A percentile compares a stretch with the other conserved stretches of the same genome.
These are phyloP conservation scores for Lordiphosa collinella DNA, from an alignment of 1,140 invertebrate species.

Conservation along the genomic window DNA sequence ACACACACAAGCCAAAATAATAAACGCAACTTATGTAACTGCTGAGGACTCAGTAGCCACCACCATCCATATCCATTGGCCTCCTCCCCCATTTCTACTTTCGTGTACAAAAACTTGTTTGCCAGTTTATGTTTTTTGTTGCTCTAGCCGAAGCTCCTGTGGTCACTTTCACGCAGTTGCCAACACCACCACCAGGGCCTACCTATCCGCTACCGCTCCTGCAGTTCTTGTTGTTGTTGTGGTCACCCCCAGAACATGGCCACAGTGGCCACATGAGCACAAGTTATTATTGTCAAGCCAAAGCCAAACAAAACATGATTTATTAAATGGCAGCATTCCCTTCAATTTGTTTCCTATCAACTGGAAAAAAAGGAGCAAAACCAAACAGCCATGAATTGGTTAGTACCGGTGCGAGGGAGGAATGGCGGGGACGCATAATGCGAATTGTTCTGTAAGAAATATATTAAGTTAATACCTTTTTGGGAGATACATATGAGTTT, in stretches of 20 bases:
- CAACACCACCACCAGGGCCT: slow-evolving; percentile 52
- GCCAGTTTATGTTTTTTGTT: slow-evolving; percentile 61
- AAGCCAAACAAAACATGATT: slow-evolving; percentile 76
- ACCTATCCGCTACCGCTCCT: slow-evolving; percentile 35
- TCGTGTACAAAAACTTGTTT: slow-evolving; percentile 59
- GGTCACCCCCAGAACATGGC: slow-evolving; percentile 48
- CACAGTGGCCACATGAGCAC: slow-evolving; percentile 64
- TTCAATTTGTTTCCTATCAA: slow-evolving; percentile 77
- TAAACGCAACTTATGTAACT: slow-evolving; percentile 75
- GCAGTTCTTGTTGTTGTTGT: slow-evolving; percentile 11
- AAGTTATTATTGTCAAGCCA: slow-evolving; percentile 75
- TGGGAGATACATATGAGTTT: slow-evolving; percentile 59
- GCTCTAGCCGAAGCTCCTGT: slow-evolving; percentile 59
- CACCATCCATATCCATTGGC: neutral
- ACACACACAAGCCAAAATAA: slow-evolving; percentile 43
- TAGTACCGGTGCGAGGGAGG: neutral
- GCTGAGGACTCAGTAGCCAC: slow-evolving; percentile 22
- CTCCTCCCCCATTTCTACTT: neutral
- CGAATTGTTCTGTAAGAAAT: slow-evolving; percentile 36
- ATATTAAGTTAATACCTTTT: slow-evolving; percentile 6
- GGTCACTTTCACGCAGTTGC: slow-evolving; percentile 71
- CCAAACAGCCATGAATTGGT: slow-evolving; percentile 21
- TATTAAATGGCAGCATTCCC: slow-evolving; percentile 76
- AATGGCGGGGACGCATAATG: neutral
- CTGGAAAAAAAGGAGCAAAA: slow-evolving; percentile 52